Conservation (phyloP, 2,113 vertebrate species). For the Melanocharis versteri region DNA sequence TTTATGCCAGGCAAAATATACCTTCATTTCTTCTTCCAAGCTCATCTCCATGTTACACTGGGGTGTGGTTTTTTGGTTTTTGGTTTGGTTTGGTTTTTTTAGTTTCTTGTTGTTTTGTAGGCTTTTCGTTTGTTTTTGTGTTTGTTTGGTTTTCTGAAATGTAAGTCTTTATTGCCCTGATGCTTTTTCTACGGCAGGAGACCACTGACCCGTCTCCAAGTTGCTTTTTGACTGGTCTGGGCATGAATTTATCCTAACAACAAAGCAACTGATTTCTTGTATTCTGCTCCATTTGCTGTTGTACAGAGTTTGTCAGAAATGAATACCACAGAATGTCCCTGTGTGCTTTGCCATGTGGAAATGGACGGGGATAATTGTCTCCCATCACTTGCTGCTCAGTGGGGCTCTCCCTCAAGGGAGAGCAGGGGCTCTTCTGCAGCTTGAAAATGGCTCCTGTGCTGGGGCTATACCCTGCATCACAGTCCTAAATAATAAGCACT, state of each 20-base stretch:
- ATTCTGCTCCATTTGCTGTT: not conserved
- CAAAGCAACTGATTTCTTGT: not conserved
- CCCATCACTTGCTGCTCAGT: not conserved
- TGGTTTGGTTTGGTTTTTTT: not conserved
- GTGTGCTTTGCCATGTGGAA: not conserved
- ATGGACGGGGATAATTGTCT: not conserved
- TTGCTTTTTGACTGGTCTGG: not conserved
- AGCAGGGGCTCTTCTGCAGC: not conserved
- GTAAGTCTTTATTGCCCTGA: not conserved
- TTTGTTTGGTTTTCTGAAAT: not conserved
- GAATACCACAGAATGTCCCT: not conserved
- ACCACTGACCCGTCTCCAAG: not conserved
- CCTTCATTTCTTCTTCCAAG: not conserved
- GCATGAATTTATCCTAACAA: not conserved
- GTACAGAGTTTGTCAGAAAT: not conserved
- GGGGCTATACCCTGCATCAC: not conserved
- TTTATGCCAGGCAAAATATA: not conserved
- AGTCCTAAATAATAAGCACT: accelerated
- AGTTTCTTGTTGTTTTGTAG: not conserved
- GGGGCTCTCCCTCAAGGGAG: not conserved
- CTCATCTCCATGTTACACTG: not conserved
- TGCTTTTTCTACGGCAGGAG: not conserved
- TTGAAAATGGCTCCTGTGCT: not conserved
- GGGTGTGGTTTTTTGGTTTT: accelerated
- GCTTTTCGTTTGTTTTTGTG: not conserved